Conservation (phyloP, 1,140 invertebrate species). For the Phymorhynchus buccinoides region DNA sequence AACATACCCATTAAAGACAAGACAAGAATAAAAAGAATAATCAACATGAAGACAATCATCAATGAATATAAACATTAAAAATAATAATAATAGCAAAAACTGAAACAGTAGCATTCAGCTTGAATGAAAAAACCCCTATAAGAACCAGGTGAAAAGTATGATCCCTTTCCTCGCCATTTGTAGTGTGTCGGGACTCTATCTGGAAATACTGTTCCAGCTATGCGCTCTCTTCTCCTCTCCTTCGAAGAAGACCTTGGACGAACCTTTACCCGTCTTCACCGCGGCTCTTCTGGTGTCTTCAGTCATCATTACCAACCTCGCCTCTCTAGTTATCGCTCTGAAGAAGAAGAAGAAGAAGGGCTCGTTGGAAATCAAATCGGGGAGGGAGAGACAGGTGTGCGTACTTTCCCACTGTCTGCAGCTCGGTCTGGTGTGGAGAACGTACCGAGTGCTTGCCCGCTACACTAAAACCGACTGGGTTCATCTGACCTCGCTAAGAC, state of each 20-base stretch:
- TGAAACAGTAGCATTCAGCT: not conserved
- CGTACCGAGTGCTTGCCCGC: slow-evolving; percentile 5
- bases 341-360: not conserved
- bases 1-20: not conserved
- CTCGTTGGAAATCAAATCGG: not conserved
- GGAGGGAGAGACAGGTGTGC: not conserved
- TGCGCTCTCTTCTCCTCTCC: not conserved
- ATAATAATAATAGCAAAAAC: too few species aligned
- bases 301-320: not conserved
- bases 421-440: slow-evolving; percentile 33
- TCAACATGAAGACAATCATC: not conserved
- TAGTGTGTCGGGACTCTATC: slow-evolving; percentile 16
- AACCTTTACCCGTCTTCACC: not conserved
- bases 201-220: slow-evolving; percentile 20
- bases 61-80: too few species aligned
- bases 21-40: not conserved
- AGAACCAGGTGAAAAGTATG: not conserved
- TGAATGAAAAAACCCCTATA: not conserved
- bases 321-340: slow-evolving; percentile 18
- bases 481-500: slow-evolving; percentile 17
- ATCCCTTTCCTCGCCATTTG: not conserved
- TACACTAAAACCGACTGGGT: slow-evolving; percentile 24
- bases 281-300: not conserved
- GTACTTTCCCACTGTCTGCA: slow-evolving; percentile 12
- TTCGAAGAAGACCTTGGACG: not conserved